Evolutionary conservation across 2,113 vertebrate genomes (phyloP), one percentile per base, ranked within the genome.

Genomic region (Bubalus kerabau): DNA sequence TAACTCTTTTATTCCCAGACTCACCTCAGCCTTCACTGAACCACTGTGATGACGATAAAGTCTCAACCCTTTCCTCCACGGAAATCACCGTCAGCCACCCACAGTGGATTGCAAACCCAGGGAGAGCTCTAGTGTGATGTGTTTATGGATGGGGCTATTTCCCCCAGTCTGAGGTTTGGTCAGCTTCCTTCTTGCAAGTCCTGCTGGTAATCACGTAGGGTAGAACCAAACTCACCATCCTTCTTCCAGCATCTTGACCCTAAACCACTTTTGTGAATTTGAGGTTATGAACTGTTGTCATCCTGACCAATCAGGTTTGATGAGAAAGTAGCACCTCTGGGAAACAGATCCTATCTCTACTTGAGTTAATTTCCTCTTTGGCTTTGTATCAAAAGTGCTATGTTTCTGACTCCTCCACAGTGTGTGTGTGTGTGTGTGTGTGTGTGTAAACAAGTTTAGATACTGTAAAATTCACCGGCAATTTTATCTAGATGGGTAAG

Each of bases 241-340:
- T 4, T 12, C 14, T 23, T 76, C 59, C 59, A n/a, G 1, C 9
- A 2, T 89, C 60, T 81, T 93, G 12, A 48, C 26, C 74, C 24
- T 12, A 82, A 43, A 30, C 36, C 67, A 26, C 12, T 21, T 56
- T 16, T 67, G 87, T 67, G 60, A 87, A 52, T 78, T 46, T 15
- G 86, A 92, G 74, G 52, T 28, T 64, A 23, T 10, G 46, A 91
- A 50, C 2, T 50, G 52, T 36, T 56, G 4, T 71, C 64, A 62
- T 10, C 48, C 12, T 60, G 43, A 67, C 40, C 24, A 16, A 14
- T 82, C 43, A 64, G 81, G 32, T 89, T 40, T 71, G 64, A 59
- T 40, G 36, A 96, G 78, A 91, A 94, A 92, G n/a, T 14, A n/a
- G 3, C 23, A 56, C 62, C 76, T 94, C 23, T 54, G 9, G 54